Base-by-base conservation (phyloP, 2,888 invertebrate genomes). In the Carcina quercana region DNA sequence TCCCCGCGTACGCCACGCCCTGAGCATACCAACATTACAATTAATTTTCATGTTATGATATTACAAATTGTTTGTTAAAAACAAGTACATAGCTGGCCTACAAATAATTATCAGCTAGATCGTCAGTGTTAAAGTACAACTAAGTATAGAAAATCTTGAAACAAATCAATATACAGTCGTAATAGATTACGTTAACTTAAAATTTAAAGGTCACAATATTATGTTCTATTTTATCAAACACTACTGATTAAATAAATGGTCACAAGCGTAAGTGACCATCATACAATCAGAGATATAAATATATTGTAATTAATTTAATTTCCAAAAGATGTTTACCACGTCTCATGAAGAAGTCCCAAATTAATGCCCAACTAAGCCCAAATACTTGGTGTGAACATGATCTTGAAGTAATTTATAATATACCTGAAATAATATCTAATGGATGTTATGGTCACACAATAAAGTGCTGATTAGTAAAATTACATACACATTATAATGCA, bases 1-100 rank as follows among this genome's bases (percentile, higher is more conserved):
- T 72, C 78, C 68, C 64, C 69, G 73, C 73, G 67, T 66, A 59
- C 71, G 68, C 74, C 79, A 70, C 74, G 70, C 76, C 80, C 79
- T 79, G 82, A 82, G 82, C 80, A 80, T 76, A 80, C 76, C 76
- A 79, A 80, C 78, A 79, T 60, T 61, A 51, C 54, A 39, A 67
- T 82, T 79, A 80, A 75, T 78, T 59, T 19, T 19, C 19, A n/a
- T n/a, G n/a, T n/a, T n/a, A n/a, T n/a, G n/a, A n/a, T n/a, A 19
- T 5, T 5, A 3, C 3, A 5, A 11, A 25, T 11, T n/a, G n/a
- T n/a, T n/a, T n/a, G n/a, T n/a, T 11, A 28, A 28, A 13, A 28
- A 17, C 19, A 29, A 22, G 13, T 29, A 13, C 8, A 8, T 13
- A 21, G 25, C 14, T 8, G n/a, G n/a, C n/a, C n/a, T n/a, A n/a